Base-by-base conservation (phyloP, 2,113 vertebrate species). In the Philantomba maxwellii region DNA sequence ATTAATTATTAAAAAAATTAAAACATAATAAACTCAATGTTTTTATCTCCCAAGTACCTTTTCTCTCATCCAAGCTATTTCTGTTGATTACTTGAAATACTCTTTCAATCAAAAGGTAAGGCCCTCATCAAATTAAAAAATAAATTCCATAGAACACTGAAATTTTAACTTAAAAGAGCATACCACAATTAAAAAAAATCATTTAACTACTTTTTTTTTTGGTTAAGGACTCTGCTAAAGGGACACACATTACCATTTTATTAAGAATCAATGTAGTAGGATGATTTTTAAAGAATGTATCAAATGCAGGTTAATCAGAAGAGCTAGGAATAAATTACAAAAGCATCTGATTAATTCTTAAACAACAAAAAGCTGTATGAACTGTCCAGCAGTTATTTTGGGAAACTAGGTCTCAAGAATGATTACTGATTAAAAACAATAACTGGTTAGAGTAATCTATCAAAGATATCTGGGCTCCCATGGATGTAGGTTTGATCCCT, bases 331-430 rank as follows among this genome's bases (percentile, higher is more conserved):
- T 84, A 77, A 92, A 93, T 87, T 87, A 49, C 30, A 58, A 94
- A 80, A 90, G 19, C 66, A 75, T 51, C 30, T 9, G 28, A 51
- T 75, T 90, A 88, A 94, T 58, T 89, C 88, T 66, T 89, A 10
- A 94, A 88, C 17, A 82, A 85, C 17, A 13, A 95, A 94, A 95
- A 82, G 45, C n/a, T 87, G 15, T 73, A 83, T 62, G 23, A 96
- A 36, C 25, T 94, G 30, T 47, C 85, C 9, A 93, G 55, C 21
- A 51, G n/a, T 82, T 58, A 92, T 53, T 92, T 51, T 51, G 55
- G n/a, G 43, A 81, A 89, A 89, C 14, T 47, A 15, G 36, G 77
- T 78, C 82, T 85, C 13, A 87, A 87, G 30, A 87, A 70, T 60
- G 33, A 87, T 13, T 83, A 73, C 33, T 94, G 57, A 39, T 51